Conservation (phyloP, 2,797 vertebrate genomes). For the Coilia nasus region DNA sequence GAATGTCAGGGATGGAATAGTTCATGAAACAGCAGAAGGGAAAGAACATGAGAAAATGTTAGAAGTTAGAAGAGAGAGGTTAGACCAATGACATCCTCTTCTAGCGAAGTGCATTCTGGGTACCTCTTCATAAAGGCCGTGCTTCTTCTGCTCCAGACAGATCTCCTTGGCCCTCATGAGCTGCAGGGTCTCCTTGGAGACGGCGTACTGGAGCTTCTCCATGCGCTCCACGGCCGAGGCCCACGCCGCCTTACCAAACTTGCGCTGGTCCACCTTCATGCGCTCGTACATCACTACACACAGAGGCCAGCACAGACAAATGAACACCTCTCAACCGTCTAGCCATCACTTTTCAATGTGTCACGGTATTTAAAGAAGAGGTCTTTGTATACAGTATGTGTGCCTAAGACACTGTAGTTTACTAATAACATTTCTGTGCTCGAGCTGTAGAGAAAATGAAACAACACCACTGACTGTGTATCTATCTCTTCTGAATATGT, state of each 20-base stretch:
- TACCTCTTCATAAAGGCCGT: conserved; percentile 91
- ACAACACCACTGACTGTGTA: not conserved
- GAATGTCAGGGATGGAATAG: no score
- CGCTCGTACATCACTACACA: conserved; percentile 87
- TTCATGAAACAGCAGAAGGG: no score
- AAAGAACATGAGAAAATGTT: no score
- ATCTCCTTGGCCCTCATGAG: conserved; percentile 97
- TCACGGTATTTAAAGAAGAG: no score
- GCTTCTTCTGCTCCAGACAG: conserved; percentile 94
- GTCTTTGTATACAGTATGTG: no score
- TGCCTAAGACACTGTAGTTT: not conserved
- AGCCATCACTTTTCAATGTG: no score
- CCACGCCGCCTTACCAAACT: conserved; percentile 95
- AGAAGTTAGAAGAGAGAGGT: no score
- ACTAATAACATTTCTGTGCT: not conserved
- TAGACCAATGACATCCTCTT: no score
- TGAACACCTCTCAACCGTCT: not conserved
- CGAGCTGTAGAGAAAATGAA: no score
- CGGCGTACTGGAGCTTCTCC: conserved; percentile 91
- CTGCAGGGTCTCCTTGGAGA: conserved; percentile 95
- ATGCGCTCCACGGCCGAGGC: conserved; percentile 91
- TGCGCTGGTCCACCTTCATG: conserved; percentile 94
- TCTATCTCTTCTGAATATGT: not conserved
- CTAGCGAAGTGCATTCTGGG: no score
- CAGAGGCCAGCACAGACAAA: not conserved